Evolutionary conservation across 1,140 invertebrate species (phyloP), one percentile per base, ranked within the genome.

Genomic region (Bombus pyrosoma): DNA sequence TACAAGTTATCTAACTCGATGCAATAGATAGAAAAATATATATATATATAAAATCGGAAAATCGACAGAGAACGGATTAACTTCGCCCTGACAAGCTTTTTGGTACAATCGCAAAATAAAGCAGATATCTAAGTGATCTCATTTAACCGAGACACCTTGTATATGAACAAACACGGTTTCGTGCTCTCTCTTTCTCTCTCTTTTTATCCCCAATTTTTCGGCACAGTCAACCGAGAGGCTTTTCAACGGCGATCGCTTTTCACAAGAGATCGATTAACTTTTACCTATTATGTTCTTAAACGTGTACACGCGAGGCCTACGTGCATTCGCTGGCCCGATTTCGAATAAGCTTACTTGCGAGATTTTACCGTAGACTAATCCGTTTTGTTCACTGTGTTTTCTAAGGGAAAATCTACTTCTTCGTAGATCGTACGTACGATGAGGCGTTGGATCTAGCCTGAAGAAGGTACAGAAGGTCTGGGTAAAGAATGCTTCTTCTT

Each of bases 191-290:
- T 18, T 15, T 66, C 1, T 68, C 18, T 32, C 39, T 32, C 34
- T 57, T 28, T 57, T 43, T 18, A n/a, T 12, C 3, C 28, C 12
- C 47, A n/a, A 81, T 39, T 81, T 81, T 73, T 43, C 25, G 62
- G 12, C 68, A 25, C 37, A n/a, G 25, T 18, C 18, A 9, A 3
- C 15, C 22, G 37, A 32, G 69, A 59, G 37, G 53, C 25, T 71
- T 57, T 81, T 41, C 22, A 66, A 78, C 37, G 18, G 13, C 34
- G 39, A 69, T 71, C 12, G 47, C 28, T 57, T 81, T 81, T 37
- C 37, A 32, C n/a, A 4, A 34, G 22, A 69, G 34, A 73, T 81
- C 53, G 79, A 81, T 81, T 81, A 73, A 81, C n/a, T 73, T 72
- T 32, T n/a, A 43, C 12, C 41, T 47, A 47, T 53, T 37, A 37